These are phyloP conservation scores for Rhinopomastus cyanomelas DNA, from an alignment of 2,113 vertebrate species.

Conservation along the genomic window DNA sequence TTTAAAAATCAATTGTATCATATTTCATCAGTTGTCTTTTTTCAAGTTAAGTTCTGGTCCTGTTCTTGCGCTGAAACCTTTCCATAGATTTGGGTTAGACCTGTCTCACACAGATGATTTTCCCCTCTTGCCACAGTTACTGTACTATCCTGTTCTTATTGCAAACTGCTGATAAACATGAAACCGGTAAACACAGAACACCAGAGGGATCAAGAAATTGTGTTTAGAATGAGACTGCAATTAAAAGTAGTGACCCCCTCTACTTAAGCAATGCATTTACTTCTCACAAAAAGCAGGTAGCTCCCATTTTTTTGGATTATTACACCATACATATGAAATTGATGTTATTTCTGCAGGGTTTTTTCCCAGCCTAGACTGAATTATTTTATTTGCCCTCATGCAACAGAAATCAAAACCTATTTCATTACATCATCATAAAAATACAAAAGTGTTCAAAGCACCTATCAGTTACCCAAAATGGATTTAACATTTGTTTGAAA, in stretches of 20 bases:
- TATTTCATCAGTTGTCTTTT: neutral
- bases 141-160: neutral
- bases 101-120: neutral
- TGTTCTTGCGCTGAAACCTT: neutral
- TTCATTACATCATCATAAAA: neutral
- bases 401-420: neutral
- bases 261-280: neutral
- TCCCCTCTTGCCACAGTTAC: neutral
- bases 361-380: neutral
- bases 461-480: neutral
- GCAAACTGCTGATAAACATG: neutral
- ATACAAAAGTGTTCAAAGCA: neutral
- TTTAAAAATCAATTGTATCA: neutral
- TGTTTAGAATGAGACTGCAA: neutral
- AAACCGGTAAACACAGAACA: neutral
- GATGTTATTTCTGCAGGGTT: neutral
- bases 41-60: neutral
- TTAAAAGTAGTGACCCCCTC: neutral
- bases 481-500: neutral
- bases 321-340: neutral
- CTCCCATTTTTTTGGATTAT: neutral
- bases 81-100: neutral
- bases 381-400: neutral
- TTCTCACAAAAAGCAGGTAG: neutral
- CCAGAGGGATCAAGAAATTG: neutral